These are phyloP conservation scores for Lacerta viridis DNA, from an alignment of 2,797 vertebrate species.

Conservation along the genomic window DNA sequence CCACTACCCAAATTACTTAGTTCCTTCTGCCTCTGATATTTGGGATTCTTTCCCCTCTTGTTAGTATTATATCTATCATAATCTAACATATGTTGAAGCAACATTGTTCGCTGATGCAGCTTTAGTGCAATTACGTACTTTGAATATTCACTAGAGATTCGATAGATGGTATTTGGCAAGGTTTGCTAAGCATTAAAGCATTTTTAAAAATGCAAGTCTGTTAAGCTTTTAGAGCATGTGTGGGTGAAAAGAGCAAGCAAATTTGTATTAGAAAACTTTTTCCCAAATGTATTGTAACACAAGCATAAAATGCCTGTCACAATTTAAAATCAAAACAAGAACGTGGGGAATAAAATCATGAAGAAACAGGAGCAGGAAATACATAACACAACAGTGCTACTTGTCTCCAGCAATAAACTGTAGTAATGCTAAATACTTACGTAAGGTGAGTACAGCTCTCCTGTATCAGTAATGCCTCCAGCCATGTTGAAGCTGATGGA, in stretches of 20 bases:
- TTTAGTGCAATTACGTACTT: neutral
- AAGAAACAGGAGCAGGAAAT: neutral
- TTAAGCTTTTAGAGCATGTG: neutral
- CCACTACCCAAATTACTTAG: neutral
- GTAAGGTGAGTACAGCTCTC: slow-evolving; percentile 95
- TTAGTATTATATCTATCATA: neutral
- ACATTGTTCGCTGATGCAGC: neutral
- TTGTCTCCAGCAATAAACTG: neutral
- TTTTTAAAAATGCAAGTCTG: neutral
- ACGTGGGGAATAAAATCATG: no score
- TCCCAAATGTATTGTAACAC: neutral
- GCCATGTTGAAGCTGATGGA: slow-evolving; percentile 82
- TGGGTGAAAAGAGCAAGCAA: neutral
- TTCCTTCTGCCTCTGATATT: neutral
- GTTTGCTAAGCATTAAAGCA: neutral
- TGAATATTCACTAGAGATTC: neutral
- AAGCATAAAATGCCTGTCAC: neutral
- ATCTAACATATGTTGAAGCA: neutral
- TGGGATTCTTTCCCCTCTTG: neutral
- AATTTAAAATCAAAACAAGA: slow-evolving; percentile 6
- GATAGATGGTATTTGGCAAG: neutral
- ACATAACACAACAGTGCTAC: neutral
- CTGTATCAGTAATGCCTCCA: slow-evolving; percentile 93
- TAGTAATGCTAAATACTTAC: slow-evolving; percentile 83
- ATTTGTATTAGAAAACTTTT: neutral